Evolutionary conservation across 2,797 vertebrate genomes (phyloP).

Genomic region (Rallus crepitans): DNA sequence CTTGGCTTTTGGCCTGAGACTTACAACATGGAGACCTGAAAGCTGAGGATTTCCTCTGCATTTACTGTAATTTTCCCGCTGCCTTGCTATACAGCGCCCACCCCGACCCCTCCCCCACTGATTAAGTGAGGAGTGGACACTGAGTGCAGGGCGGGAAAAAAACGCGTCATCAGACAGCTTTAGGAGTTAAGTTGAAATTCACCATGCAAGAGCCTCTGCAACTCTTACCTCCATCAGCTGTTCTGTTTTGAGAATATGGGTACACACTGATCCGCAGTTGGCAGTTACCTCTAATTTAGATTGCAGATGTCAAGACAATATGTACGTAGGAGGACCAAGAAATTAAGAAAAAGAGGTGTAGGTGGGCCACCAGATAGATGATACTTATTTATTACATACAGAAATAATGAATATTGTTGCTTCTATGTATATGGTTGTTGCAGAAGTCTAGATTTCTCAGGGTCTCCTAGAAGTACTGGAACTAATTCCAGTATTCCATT

Average conservation of each 20-base stretch:
- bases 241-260: neutral
- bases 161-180: neutral
- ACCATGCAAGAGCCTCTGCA: neutral
- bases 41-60: neutral
- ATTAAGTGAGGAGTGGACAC: neutral
- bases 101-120: neutral
- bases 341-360: neutral
- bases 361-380: neutral
- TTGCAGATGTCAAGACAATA: neutral
- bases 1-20: neutral
- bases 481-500: neutral
- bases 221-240: neutral
- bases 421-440: neutral
- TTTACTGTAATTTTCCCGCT: neutral
- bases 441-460: neutral
- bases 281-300: neutral
- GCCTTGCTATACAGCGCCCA: neutral
- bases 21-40: neutral
- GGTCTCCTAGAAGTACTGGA: neutral
- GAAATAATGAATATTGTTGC: neutral
- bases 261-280: neutral
- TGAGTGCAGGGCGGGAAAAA: neutral
- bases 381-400: neutral
- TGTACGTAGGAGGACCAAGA: neutral
- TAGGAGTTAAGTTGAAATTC: neutral